Base-by-base conservation (phyloP, 2,888 invertebrate genomes). In the Dione vanillae region DNA sequence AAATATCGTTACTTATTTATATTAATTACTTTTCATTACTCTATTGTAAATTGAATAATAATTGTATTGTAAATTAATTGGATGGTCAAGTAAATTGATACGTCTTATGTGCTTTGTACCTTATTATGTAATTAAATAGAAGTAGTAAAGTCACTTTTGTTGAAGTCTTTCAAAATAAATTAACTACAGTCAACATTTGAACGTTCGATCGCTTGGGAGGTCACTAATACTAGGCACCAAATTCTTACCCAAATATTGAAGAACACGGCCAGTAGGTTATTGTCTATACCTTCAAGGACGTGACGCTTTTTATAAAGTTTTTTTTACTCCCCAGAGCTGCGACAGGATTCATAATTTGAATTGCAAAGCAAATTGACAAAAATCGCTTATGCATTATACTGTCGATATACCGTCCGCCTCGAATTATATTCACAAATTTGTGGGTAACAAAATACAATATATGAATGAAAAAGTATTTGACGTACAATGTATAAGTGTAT, bases 351-450 rank as follows among this genome's bases (percentile, higher is more conserved):
- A 71, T 16, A 61, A 88, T 90, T 85, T 86, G 83, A 91, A 86
- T 91, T 91, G 86, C 83, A 88, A 90, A 89, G 75, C 72, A 77
- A 83, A 82, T 83, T 85, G 83, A 82, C 84, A 72, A 86, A 89
- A 88, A 90, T 89, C 83, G 80, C 78, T 81, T 87, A 89, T 89
- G 85, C 84, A 88, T 86, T 82, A 81, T 77, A 78, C 78, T 74
- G 74, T 75, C 76, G 77, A 75, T 75, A 80, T 76, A 75, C 75
- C 77, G 78, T 76, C 78, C 77, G 74, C 74, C 72, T 72, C 75
- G 74, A 76, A 87, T 90, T 89, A 86, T 87, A 87, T 87, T 90
- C 78, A 86, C 88, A 89, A 85, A 90, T 87, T 80, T 70, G 75
- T 61, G 74, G 69, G 77, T 74, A 78, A 76, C 78, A 78, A 76